These are phyloP conservation scores for Phasia obesa DNA, from an alignment of 2,888 invertebrate genomes.

Conservation along the genomic window DNA sequence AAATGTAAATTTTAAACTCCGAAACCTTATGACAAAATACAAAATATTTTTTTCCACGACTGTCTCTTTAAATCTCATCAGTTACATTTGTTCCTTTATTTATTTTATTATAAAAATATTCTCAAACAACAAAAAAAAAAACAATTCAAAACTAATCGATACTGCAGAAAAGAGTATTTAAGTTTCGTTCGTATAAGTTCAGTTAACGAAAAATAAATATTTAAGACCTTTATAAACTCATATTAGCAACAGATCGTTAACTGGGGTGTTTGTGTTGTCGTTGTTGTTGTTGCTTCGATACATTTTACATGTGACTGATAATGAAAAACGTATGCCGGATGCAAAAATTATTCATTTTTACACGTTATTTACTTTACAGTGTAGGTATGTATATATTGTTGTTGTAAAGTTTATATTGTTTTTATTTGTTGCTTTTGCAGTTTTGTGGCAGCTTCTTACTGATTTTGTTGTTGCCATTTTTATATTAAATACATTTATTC, in stretches of 20 bases:
- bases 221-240: conserved; percentile 23
- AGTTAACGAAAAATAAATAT: conserved; percentile 11
- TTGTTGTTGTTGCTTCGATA: conserved; percentile 22
- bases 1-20: conserved; percentile 7
- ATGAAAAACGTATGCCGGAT: conserved; percentile 67
- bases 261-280: conserved; percentile 33
- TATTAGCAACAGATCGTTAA: conserved; percentile 45
- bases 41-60: background rate
- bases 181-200: conserved; percentile 7
- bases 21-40: conserved; percentile 52
- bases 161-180: conserved; percentile 1
- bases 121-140: background rate
- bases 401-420: conserved; percentile 18
- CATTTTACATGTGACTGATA: conserved; percentile 48
- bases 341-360: conserved; percentile 68
- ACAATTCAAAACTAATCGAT: conserved; percentile 9
- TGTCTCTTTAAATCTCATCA: conserved; percentile 28
- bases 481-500: no score
- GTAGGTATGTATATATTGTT: background rate
- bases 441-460: conserved; percentile 56
- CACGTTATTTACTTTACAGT: conserved; percentile 49
- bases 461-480: conserved; percentile 37
- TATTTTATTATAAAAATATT: background rate
- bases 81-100: conserved; percentile 15
- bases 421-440: background rate